phyloP scores from a whole-genome alignment of 2,888 invertebrate species.

The Pyrrhia umbra region DNA sequence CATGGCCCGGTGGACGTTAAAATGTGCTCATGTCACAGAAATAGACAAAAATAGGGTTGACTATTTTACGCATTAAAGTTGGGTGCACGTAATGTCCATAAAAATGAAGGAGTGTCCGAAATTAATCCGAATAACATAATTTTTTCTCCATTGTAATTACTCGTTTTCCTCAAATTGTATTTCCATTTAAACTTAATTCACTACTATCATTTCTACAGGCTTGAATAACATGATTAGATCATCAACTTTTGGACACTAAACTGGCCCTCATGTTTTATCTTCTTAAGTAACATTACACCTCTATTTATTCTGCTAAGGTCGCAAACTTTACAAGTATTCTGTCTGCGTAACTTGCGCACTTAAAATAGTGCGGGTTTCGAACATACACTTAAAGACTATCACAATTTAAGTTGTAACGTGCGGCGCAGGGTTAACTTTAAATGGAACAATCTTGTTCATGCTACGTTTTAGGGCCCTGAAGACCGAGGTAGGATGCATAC shows the following conservation, averaged over 20 bases:
- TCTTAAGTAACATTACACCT: constrained; percentile 48
- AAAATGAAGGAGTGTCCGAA: background rate
- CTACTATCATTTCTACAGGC: constrained; percentile 5
- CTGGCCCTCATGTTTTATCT: constrained; percentile 36
- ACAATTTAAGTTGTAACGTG: constrained; percentile 47
- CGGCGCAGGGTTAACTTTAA: constrained; percentile 53
- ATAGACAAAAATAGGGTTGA: constrained; percentile 22
- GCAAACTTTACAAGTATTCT: constrained; percentile 30
- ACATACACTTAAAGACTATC: constrained; percentile 49
- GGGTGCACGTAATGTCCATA: too few relatives aligned
- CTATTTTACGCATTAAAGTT: background rate
- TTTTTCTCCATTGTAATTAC: too few relatives aligned
- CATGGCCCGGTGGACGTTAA: constrained; percentile 57
- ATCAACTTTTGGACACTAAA: constrained; percentile 26
- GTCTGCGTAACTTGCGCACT: constrained; percentile 42
- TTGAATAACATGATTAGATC: constrained; percentile 24
- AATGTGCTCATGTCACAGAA: constrained; percentile 53
- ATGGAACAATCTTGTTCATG: constrained; percentile 57
- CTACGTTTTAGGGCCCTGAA: constrained; percentile 66
- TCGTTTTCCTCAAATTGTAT: too few relatives aligned
- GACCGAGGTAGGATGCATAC: constrained; percentile 61
- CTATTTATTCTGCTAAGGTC: constrained; percentile 34
- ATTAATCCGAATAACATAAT: too few relatives aligned
- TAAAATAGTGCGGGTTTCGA: constrained; percentile 40
- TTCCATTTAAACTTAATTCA: too few relatives aligned